Conservation (phyloP, 2,888 invertebrate genomes). For the Sycophila texana region DNA sequence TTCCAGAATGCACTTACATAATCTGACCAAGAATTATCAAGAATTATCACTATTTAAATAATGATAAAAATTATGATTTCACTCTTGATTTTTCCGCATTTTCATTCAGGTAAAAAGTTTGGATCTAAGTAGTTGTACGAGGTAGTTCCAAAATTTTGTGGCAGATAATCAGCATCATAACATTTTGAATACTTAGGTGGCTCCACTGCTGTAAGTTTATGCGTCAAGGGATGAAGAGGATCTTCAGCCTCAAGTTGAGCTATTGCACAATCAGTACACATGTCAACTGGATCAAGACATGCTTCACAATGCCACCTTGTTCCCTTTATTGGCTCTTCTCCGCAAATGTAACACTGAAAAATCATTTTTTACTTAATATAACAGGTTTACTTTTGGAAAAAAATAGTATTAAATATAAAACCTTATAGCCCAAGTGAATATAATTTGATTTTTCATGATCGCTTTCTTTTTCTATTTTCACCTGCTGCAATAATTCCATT, state of each 20-base stretch:
- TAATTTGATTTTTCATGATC: constrained; percentile 61
- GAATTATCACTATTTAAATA: too few relatives aligned
- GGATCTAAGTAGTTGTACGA: constrained; percentile 73
- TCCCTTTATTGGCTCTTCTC: constrained; percentile 80
- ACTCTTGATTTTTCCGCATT: not conserved
- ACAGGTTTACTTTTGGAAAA: not conserved
- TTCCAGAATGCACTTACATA: too few relatives aligned
- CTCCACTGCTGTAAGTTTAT: constrained; percentile 73
- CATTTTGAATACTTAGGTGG: constrained; percentile 62
- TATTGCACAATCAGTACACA: constrained; percentile 82
- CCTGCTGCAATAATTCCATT: constrained; percentile 74
- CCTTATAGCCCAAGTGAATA: constrained; percentile 76
- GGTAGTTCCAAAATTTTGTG: constrained; percentile 68
- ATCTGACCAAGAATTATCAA: too few relatives aligned
- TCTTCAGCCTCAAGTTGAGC: constrained; percentile 77
- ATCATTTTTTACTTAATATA: not conserved
- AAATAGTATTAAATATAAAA: constrained; percentile 57
- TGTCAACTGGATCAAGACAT: constrained; percentile 79
- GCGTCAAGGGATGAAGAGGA: constrained; percentile 75
- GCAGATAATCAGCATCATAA: constrained; percentile 71
- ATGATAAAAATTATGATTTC: too few relatives aligned
- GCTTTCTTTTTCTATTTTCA: constrained; percentile 74
- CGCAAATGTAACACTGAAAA: constrained; percentile 80
- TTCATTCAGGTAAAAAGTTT: constrained; percentile 69
- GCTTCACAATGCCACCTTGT: constrained; percentile 84